A percentile compares a stretch with the other conserved stretches of the same genome.
Conservation (phyloP, 1,140 invertebrate species). For the Caenorhabditis tropicalis region DNA sequence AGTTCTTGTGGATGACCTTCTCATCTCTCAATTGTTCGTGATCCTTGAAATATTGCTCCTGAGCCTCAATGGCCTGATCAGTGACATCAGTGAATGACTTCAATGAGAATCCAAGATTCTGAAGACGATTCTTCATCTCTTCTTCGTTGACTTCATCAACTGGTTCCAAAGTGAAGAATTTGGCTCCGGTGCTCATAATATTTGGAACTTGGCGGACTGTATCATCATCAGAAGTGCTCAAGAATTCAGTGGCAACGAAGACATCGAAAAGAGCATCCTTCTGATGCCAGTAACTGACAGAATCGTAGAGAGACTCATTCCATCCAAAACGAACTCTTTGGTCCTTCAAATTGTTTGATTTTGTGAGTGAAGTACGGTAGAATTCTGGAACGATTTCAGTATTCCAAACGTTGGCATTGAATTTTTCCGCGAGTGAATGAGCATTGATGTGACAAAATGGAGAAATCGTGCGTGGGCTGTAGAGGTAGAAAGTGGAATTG, state of each 20-base stretch:
- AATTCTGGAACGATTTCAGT: conserved; percentile 65
- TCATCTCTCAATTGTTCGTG: conserved; percentile 40
- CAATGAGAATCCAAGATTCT: conserved; percentile 20
- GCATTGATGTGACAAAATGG: conserved; percentile 62
- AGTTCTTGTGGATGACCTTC: conserved; percentile 43
- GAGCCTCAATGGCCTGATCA: conserved; percentile 39
- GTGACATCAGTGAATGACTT: conserved; percentile 58
- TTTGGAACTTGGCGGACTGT: conserved; percentile 40
- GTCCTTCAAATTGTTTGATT: conserved; percentile 62
- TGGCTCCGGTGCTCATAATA: conserved; percentile 48
- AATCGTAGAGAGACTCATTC: conserved; percentile 48
- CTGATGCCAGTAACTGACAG: conserved; percentile 61
- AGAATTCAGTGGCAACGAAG: conserved; percentile 64
- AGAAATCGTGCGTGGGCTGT: conserved; percentile 51
- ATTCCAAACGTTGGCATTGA: conserved; percentile 64
- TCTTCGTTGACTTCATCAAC: conserved; percentile 47
- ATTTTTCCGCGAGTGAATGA: conserved; percentile 60
- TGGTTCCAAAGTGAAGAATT: conserved; percentile 57
- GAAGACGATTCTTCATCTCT: conserved; percentile 39
- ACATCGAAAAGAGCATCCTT: conserved; percentile 60
- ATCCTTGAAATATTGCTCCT: conserved; percentile 51
- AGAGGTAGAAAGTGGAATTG: conserved; percentile 46
- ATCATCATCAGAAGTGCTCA: conserved; percentile 51
- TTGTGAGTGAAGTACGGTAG: conserved; percentile 65
- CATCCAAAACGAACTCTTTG: conserved; percentile 57